phyloP scores from a whole-genome alignment of 2,888 invertebrate genomes.

The Acronicta psi region DNA sequence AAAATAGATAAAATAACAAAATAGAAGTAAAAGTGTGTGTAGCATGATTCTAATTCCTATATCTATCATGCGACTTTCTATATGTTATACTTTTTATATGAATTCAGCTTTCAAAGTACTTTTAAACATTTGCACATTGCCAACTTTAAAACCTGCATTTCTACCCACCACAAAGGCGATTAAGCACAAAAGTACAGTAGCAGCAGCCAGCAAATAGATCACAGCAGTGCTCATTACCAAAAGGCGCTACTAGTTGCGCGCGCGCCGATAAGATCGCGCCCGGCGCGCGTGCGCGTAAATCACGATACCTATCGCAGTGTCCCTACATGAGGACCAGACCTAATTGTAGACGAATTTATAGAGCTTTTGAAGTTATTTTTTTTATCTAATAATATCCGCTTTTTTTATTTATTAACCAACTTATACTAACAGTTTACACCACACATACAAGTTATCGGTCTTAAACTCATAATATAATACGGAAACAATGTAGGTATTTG shows the following conservation, averaged over 20 bases:
- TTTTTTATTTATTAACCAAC: no score
- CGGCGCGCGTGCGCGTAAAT: slow-evolving; percentile 72
- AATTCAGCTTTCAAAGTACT: no score
- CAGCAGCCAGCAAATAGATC: slow-evolving; percentile 58
- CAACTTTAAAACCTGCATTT: slow-evolving; percentile 1
- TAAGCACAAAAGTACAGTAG: slow-evolving; percentile 51
- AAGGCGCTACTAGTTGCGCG: slow-evolving; percentile 60
- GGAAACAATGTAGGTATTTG: no score
- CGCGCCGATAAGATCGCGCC: slow-evolving; percentile 70
- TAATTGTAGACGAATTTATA: slow-evolving; percentile 75
- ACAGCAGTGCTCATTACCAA: slow-evolving; percentile 75
- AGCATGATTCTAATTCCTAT: no score
- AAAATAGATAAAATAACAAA: no score
- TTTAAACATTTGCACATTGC: slow-evolving; percentile 7
- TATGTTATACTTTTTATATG: no score
- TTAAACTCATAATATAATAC: no score
- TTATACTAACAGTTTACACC: no score
- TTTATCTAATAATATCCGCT: background rate
- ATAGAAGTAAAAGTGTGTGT: no score
- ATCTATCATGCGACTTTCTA: no score
- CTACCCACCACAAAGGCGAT: slow-evolving; percentile 30
- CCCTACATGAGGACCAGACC: slow-evolving; percentile 76
- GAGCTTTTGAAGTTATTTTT: slow-evolving; percentile 26
- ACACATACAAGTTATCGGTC: no score
- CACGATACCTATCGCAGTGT: slow-evolving; percentile 78